These are phyloP conservation scores for Dromaius novaehollandiae DNA, from an alignment of 2,113 vertebrate species.

Conservation along the genomic window DNA sequence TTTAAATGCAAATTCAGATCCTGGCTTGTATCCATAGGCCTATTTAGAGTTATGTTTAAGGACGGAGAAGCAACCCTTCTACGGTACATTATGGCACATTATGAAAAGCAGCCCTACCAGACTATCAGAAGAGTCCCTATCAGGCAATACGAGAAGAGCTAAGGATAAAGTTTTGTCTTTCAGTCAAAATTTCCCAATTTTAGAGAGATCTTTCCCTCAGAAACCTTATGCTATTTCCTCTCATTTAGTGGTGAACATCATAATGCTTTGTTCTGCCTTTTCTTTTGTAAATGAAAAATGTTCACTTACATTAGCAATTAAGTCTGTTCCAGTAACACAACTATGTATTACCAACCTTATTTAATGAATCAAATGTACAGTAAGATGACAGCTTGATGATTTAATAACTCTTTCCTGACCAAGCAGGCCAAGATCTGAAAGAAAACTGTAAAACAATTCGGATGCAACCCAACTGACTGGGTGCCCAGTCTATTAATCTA, in stretches of 20 bases:
- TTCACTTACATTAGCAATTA: not conserved
- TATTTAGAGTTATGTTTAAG: not conserved
- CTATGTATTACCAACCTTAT: not conserved
- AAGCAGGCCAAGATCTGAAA: not conserved
- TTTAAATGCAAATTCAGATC: not conserved
- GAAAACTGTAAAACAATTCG: not conserved
- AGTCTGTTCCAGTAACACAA: not conserved
- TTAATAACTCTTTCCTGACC: not conserved
- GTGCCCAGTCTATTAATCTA: not conserved
- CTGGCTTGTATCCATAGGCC: not conserved
- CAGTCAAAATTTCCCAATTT: not conserved
- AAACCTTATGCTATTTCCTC: not conserved
- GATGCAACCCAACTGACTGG: not conserved
- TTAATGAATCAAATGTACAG: not conserved
- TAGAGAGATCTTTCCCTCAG: not conserved
- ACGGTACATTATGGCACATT: rapidly evolving
- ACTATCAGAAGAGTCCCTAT: not conserved
- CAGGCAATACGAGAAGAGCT: not conserved
- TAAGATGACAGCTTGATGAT: not conserved
- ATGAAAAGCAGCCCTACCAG: not conserved
- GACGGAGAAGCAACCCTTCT: not conserved
- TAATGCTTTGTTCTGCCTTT: not conserved
- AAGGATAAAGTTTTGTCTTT: not conserved
- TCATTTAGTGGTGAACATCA: not conserved
- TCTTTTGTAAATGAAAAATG: not conserved